phyloP scores from a whole-genome alignment of 2,888 invertebrate species.

The Amphipyra berbera region DNA sequence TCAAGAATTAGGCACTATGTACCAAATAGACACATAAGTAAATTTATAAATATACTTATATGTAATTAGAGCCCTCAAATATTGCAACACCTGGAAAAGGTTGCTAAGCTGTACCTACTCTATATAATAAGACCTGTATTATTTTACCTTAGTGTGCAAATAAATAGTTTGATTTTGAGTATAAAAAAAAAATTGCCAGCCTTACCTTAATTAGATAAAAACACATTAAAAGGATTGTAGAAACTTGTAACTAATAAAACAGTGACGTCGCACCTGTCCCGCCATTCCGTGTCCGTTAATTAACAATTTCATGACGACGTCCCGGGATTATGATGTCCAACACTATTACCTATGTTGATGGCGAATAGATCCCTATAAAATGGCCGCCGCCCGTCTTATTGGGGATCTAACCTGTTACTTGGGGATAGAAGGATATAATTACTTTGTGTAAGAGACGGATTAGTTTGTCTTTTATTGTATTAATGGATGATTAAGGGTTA shows the following conservation, averaged over 20 bases:
- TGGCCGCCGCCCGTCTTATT: constrained; percentile 29
- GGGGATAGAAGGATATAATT: constrained; percentile 34
- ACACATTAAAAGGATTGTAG: constrained; percentile 2
- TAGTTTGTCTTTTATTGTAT: constrained; percentile 30
- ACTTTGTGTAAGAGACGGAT: constrained; percentile 26
- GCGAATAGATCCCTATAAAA: constrained; percentile 49
- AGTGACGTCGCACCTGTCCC: constrained; percentile 27
- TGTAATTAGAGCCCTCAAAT: too few relatives aligned
- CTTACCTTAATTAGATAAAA: neutral
- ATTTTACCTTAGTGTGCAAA: too few relatives aligned
- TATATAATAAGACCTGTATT: too few relatives aligned
- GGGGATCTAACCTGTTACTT: constrained; percentile 32
- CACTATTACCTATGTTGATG: constrained; percentile 66
- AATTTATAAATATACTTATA: too few relatives aligned
- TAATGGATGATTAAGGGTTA: constrained; percentile 13
- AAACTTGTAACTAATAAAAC: constrained; percentile 29
- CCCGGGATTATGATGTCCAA: constrained; percentile 58
- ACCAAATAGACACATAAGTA: too few relatives aligned
- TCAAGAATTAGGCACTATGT: too few relatives aligned
- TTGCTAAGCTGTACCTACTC: too few relatives aligned
- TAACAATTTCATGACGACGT: constrained; percentile 75
- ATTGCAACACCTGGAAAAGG: too few relatives aligned
- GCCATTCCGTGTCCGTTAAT: constrained; percentile 66
- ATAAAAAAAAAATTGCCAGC: too few relatives aligned
- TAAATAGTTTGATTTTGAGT: too few relatives aligned